These are phyloP conservation scores for Chrysolophus pictus DNA, from an alignment of 2,797 vertebrate species.

Conservation along the genomic window DNA sequence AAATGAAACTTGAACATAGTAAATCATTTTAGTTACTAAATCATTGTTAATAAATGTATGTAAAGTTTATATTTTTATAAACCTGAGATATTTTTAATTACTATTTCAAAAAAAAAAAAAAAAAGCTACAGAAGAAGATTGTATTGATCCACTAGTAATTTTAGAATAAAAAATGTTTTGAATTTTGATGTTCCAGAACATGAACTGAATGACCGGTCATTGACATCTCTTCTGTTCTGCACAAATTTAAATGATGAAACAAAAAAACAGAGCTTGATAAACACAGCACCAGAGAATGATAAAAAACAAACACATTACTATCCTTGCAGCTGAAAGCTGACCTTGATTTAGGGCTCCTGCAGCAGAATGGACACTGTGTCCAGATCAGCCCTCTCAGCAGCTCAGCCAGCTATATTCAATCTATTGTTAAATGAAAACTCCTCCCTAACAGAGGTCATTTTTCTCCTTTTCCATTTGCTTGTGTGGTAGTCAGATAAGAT, in stretches of 20 bases:
- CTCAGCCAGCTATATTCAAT: neutral
- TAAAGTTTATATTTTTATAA: neutral
- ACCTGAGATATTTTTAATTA: neutral
- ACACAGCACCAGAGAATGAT: neutral
- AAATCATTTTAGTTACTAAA: neutral
- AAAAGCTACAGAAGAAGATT: neutral
- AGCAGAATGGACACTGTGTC: neutral
- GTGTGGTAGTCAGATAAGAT: neutral
- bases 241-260: neutral
- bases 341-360: neutral
- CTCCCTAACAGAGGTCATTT: neutral
- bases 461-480: neutral
- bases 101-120: neutral
- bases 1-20: neutral
- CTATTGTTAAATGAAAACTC: neutral
- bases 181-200: neutral
- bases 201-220: neutral
- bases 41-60: neutral
- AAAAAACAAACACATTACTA: neutral
- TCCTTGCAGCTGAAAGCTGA: neutral
- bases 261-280: neutral
- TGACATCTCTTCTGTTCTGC: fast-evolving
- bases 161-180: neutral
- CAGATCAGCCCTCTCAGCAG: neutral
- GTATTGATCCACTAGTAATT: neutral